Conservation (phyloP, 1,140 invertebrate genomes). For the Drosophila setifemur region DNA sequence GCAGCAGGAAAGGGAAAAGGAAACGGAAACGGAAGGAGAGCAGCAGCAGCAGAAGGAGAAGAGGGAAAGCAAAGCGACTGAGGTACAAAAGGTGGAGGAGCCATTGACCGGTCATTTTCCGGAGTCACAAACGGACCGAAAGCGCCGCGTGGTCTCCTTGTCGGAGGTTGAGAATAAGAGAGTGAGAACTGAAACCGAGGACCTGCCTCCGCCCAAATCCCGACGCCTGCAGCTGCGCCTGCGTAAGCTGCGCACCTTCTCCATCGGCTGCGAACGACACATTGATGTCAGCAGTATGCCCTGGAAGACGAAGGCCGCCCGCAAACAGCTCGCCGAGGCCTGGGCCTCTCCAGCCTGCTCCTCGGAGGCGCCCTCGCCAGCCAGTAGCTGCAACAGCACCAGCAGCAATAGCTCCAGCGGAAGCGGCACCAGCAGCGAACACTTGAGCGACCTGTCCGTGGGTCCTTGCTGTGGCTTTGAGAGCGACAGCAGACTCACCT, state of each 20-base stretch:
- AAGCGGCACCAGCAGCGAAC: too few relatives aligned
- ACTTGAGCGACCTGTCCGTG: slow-evolving; percentile 55
- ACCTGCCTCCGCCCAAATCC: slow-evolving; percentile 9
- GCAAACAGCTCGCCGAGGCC: slow-evolving; percentile 53
- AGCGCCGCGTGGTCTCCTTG: slow-evolving; percentile 40
- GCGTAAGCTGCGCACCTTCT: slow-evolving; percentile 21
- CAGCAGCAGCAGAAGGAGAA: background rate
- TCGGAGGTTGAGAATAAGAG: slow-evolving; percentile 4
- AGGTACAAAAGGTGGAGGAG: background rate
- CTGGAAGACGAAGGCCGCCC: slow-evolving; percentile 66
- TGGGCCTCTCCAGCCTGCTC: slow-evolving; percentile 13
- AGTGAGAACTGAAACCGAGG: slow-evolving; percentile 2
- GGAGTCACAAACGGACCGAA: slow-evolving; percentile 28
- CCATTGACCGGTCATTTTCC: slow-evolving; percentile 2
- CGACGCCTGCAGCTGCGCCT: slow-evolving; percentile 14
- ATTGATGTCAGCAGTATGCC: slow-evolving; percentile 29
- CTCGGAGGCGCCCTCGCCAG: background rate
- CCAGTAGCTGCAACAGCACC: background rate
- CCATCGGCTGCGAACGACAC: background rate
- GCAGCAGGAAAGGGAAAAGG: background rate
- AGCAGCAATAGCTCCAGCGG: too few relatives aligned
- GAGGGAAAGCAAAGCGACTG: background rate
- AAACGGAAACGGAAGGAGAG: background rate
- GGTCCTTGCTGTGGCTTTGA: slow-evolving; percentile 50
- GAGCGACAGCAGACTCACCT: slow-evolving; percentile 32